Base-by-base conservation (phyloP, 2,888 invertebrate genomes). In the Drosophila mettleri region DNA sequence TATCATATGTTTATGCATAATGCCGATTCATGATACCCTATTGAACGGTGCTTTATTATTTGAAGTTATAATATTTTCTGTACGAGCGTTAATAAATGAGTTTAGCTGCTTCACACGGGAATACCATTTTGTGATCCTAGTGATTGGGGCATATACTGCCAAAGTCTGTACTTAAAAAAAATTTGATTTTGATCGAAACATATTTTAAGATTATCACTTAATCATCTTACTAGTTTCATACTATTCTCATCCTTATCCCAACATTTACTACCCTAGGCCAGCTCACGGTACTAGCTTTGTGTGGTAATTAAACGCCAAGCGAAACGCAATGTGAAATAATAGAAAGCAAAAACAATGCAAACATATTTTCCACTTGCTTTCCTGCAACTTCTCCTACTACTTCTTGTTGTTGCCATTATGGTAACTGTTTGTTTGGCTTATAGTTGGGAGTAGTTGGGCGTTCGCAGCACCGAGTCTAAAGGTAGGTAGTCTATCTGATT, bases 291-390 rank as follows among this genome's bases (percentile, higher is more conserved):
- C 83, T 82, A 73, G 58, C 57, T 16, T 58, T 51, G 65, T 66
- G 51, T 73, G 76, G 85, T 85, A 85, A 85, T 85, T 89, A 85
- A 87, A 85, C 54, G 55, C 58, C 59, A 72, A 48, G 8, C 16
- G 27, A 36, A 45, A 48, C 45, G 31, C 18, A 20, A 31, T 14
- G 20, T 34, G 38, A 69, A 55, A 68, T 61, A 66, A 33, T 33
- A 10, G 36, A 63, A 55, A 55, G 38, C 41, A 58, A 63, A 75
- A 81, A 73, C 74, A 80, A 86, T 66, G 69, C 66, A 61, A 38
- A 57, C 72, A 65, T 72, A 85, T 88, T 85, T 81, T 87, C 80
- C 77, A 76, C 69, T 87, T 74, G 69, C 68, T 84, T 88, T 46
- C 38, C 53, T 51, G 65, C 58, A 43, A 1, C 43, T 10, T 27